These are phyloP conservation scores for Crotalus horridus DNA, from an alignment of 2,113 vertebrate genomes.

Conservation along the genomic window DNA sequence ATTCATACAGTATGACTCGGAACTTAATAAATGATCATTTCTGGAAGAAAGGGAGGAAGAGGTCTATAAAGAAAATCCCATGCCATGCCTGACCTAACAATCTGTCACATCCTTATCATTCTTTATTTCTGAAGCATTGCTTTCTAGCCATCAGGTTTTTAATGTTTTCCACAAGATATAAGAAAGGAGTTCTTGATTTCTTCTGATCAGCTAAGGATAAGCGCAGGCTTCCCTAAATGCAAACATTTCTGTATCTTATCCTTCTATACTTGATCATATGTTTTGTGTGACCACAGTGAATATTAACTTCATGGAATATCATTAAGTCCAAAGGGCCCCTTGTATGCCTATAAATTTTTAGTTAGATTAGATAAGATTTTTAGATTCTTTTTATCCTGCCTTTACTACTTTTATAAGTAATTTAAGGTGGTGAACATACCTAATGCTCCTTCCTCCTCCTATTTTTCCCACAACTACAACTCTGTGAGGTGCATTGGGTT, in stretches of 20 bases:
- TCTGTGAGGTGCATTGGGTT: neutral
- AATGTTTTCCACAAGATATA: neutral
- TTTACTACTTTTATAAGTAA: neutral
- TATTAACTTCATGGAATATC: neutral
- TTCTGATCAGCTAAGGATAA: neutral
- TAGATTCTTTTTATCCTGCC: neutral
- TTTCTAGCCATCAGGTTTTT: neutral
- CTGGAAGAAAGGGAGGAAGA: neutral
- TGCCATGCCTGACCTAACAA: neutral
- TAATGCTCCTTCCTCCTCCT: neutral
- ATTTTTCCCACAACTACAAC: neutral
- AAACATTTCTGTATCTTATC: neutral
- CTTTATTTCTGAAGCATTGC: neutral
- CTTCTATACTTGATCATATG: neutral
- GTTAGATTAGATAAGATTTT: neutral
- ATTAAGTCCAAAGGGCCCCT: neutral
- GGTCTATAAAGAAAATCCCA: neutral
- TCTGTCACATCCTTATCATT: neutral
- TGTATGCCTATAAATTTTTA: neutral
- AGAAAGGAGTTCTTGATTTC: neutral
- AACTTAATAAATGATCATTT: constrained; percentile 27
- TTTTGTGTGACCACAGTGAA: neutral
- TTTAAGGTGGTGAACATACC: neutral
- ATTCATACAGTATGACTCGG: constrained; percentile 31
- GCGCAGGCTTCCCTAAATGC: neutral